Base-by-base conservation (phyloP, 2,797 vertebrate genomes). In the Oreochromis grahami region DNA sequence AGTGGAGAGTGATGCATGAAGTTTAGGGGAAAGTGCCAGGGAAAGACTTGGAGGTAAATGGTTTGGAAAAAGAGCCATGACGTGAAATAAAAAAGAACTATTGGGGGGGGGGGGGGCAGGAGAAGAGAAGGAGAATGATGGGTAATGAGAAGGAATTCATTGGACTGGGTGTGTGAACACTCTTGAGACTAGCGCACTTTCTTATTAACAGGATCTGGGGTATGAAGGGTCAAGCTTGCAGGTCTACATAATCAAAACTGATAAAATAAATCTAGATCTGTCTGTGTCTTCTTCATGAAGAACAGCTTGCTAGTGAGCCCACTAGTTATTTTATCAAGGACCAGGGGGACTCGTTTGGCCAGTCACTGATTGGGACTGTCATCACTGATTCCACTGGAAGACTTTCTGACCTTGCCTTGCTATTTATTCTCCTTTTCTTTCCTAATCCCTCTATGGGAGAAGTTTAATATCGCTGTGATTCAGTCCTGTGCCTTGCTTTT, bases 11-110 rank as follows among this genome's bases (percentile, higher is more conserved):
- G 50, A 83, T 50, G 79, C 82, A 85, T 88, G 84, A 78, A 84
- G 55, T 79, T 85, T 24, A 60, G 50, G 36, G 56, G 77, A 83
- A 78, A 85, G 77, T 56, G 82, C 74, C 70, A 68, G 70, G 78
- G 83, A 87, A 84, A 84, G 45, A 87, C 74, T 32, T 34, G 4
- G 56, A 45, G 38, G 13, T 83, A 88, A 87, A 91, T 90, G 87
- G 81, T 81, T 90, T 81, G 86, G 86, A 90, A 88, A 92, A 90
- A 82, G 50, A 58, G 77, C 53, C 76, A 80, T 84, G 88, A 87
- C n/a, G 58, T 50, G 51, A 79, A 85, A 89, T 83, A 91, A 76
- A 83, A 24, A 48, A 32, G 24, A 72, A 32, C 4, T 72, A 21
- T 50, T 72, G 41, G 21, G 21, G 21, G 21, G 21, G 21, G 21